These are phyloP conservation scores for Sebastes minor DNA, from an alignment of 2,797 vertebrate species.

Conservation along the genomic window DNA sequence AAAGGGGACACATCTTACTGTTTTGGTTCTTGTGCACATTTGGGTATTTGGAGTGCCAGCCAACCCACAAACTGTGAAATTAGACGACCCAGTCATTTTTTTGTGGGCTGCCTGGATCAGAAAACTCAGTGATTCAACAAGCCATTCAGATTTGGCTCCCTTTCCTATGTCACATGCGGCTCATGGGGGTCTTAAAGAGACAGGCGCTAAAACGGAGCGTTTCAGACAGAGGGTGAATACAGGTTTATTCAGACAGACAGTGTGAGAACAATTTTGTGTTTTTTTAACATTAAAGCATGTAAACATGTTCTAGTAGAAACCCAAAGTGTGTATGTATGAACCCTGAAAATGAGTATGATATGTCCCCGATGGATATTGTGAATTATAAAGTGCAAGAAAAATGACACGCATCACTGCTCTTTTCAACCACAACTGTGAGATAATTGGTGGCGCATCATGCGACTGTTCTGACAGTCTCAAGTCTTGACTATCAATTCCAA, in stretches of 20 bases:
- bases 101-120: too few relatives aligned
- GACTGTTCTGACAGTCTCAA: neutral
- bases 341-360: neutral
- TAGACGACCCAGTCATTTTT: too few relatives aligned
- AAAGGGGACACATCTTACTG: neutral
- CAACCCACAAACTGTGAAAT: too few relatives aligned
- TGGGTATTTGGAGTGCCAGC: too few relatives aligned
- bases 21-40: too few relatives aligned
- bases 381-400: neutral
- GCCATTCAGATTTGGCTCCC: too few relatives aligned
- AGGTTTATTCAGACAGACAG: too few relatives aligned
- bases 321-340: neutral
- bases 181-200: neutral
- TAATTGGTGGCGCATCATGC: neutral
- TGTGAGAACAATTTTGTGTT: too few relatives aligned
- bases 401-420: neutral
- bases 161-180: too few relatives aligned
- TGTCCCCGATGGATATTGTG: neutral
- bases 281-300: neutral
- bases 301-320: neutral
- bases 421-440: neutral
- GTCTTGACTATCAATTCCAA: neutral
- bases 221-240: too few relatives aligned
- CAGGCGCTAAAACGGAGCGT: too few relatives aligned
- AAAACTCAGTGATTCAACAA: too few relatives aligned